phyloP scores from a whole-genome alignment of 2,113 vertebrate species.

The Mesitornis unicolor region DNA sequence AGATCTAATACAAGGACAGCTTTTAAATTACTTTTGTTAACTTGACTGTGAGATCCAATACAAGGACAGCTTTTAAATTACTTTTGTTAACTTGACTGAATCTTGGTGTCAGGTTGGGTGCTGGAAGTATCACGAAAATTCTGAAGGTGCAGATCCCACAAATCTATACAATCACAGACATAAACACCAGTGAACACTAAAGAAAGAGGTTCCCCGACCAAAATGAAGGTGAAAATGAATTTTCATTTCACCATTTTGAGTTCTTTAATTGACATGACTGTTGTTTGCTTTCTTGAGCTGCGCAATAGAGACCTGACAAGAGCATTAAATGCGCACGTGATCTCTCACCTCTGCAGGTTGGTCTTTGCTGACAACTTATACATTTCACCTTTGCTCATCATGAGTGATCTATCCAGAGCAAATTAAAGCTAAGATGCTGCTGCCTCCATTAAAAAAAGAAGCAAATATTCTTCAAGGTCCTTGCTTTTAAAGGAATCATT shows the following conservation, averaged over 20 bases:
- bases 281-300: neutral
- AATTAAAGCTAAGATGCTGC: neutral
- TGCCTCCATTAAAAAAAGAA: neutral
- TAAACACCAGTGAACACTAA: neutral
- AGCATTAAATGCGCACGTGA: accelerated
- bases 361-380: neutral
- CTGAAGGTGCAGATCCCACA: neutral
- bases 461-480: neutral
- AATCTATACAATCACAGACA: neutral
- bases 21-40: neutral
- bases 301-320: neutral
- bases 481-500: neutral
- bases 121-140: neutral
- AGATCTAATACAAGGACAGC: neutral
- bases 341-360: neutral
- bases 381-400: neutral
- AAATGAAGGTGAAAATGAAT: neutral
- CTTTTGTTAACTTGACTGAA: neutral
- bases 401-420: neutral
- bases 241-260: neutral
- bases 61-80: neutral
- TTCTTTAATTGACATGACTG: neutral
- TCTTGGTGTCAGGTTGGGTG: neutral
- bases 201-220: neutral
- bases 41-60: neutral